Conservation (phyloP, 2,113 vertebrate genomes). For the Ciconia boyciana region DNA sequence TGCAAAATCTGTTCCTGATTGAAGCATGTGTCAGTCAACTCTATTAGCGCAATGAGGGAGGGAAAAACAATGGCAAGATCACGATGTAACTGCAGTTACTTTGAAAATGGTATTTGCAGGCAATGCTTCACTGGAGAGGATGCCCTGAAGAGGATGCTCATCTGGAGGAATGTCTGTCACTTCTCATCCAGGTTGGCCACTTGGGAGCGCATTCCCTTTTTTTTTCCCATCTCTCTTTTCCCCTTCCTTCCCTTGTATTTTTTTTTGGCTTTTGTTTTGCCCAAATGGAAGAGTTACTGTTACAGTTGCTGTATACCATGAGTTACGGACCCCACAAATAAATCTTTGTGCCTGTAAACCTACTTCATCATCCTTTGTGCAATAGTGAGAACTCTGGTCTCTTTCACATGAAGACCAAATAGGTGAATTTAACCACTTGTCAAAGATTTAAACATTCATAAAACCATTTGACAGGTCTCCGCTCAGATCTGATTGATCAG, state of each 20-base stretch:
- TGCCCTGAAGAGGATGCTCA: neutral
- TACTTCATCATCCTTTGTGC: neutral
- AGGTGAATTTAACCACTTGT: neutral
- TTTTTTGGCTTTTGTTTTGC: neutral
- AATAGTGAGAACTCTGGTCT: neutral
- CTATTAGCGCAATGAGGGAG: neutral
- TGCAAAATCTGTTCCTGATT: neutral
- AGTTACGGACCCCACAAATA: neutral
- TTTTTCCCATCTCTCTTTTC: neutral
- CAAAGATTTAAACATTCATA: neutral
- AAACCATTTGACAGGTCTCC: neutral
- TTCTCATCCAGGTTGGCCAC: neutral
- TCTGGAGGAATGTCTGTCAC: neutral
- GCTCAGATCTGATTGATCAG: neutral
- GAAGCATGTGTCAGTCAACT: neutral
- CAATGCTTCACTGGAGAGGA: neutral
- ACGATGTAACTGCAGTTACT: neutral
- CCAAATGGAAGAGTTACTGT: neutral
- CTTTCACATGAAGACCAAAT: neutral
- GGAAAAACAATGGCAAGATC: neutral
- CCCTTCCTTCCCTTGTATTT: neutral
- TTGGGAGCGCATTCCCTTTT: accelerated
- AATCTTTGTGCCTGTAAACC: neutral
- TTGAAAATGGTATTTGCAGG: neutral
- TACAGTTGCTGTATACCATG: neutral